phyloP scores from a whole-genome alignment of 2,113 vertebrate genomes.

The Trachemys scripta region DNA sequence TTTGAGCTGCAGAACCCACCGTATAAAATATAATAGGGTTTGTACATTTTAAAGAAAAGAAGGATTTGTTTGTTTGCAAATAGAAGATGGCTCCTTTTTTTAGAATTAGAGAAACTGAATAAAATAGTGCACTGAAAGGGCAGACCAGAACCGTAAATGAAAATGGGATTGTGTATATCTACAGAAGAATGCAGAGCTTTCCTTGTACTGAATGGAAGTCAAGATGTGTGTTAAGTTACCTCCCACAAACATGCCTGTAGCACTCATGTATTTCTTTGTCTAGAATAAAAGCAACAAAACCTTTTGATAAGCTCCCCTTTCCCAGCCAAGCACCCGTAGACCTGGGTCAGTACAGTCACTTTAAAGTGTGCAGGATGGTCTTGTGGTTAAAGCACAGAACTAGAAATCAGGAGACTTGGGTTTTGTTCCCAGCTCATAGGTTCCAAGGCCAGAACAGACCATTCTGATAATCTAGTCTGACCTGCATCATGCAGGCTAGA shows the following conservation, averaged over 20 bases:
- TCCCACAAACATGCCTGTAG: neutral
- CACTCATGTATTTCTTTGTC: slow-evolving; percentile 62
- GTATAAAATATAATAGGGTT: rapidly evolving
- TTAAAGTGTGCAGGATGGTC: neutral
- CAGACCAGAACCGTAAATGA: neutral
- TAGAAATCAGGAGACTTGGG: neutral
- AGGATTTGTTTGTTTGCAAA: neutral
- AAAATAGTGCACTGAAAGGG: neutral
- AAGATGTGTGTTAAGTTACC: slow-evolving; percentile 40
- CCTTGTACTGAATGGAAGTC: neutral
- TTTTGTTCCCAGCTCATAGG: neutral
- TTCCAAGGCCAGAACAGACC: neutral
- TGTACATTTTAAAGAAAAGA: rapidly evolving
- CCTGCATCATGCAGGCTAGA: neutral
- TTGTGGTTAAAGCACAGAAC: neutral
- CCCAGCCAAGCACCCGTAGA: neutral
- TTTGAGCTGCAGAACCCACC: neutral
- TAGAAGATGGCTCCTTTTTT: neutral
- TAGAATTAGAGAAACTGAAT: rapidly evolving
- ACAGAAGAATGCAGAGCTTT: neutral
- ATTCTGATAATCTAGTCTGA: neutral
- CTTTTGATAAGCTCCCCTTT: slow-evolving; percentile 12
- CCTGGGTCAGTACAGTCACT: neutral
- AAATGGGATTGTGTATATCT: neutral
- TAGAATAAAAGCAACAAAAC: slow-evolving; percentile 59